Base-by-base conservation (phyloP, 2,888 invertebrate genomes). In the Smittia sp. region DNA sequence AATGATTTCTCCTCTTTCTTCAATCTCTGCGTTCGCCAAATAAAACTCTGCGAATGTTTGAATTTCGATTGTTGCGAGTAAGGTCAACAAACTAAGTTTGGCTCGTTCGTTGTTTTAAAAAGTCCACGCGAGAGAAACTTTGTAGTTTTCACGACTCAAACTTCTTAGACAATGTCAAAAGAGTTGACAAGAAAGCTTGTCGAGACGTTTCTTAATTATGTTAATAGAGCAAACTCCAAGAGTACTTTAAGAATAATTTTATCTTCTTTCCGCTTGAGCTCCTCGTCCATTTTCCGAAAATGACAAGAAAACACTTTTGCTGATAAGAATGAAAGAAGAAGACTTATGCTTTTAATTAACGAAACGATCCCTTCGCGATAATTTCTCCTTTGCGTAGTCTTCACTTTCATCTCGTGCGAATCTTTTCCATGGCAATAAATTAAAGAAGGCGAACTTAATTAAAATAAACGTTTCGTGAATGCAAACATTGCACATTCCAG, bases 61-160 rank as follows among this genome's bases (percentile, higher is more conserved):
- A 15, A 46, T 11, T 15, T 46, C 15, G 46, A 46, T 46, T 46
- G 46, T 46, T 69, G 25, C 46, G n/a, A 24, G 46, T 24, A 46
- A 69, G 69, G 69, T 69, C 69, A 52, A 69, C 27, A 69, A 69
- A 39, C 69, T 69, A 46, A 41, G n/a, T 27, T 46, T 46, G 11
- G 46, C 15, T 15, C 15, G n/a, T 46, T 11, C 46, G n/a, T 46
- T 15, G 46, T 46, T 46, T 46, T 32, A 32, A 32, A 32, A 32
- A 32, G 32, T 32, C 32, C 32, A 32, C 32, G 32, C 32, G n/a
- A n/a, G n/a, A n/a, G n/a, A n/a, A n/a, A n/a, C n/a, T n/a, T n/a
- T n/a, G n/a, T n/a, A n/a, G n/a, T n/a, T n/a, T n/a, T n/a, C n/a
- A n/a, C n/a, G 32, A 32, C 32, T 32, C 32, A 32, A 32, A 32